Evolutionary conservation across 2,113 vertebrate species (phyloP).

Genomic region (Brienomyrus brachyistius): DNA sequence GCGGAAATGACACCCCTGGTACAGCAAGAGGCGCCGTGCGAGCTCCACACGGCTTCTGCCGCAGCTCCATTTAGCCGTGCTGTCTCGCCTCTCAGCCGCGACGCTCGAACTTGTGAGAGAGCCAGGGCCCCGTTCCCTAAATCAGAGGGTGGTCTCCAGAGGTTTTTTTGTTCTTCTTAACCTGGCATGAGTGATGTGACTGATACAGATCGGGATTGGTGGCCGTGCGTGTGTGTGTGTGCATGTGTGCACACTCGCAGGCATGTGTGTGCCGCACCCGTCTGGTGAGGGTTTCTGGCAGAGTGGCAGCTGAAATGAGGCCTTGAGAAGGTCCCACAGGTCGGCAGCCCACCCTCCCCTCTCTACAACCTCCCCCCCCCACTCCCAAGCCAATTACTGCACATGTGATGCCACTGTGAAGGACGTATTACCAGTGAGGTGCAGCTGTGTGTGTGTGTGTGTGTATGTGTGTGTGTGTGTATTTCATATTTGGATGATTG

Average conservation of each 20-base stretch:
- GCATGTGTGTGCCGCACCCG: background rate
- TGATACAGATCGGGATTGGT: background rate
- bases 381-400: constrained; percentile 22
- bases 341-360: background rate
- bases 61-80: background rate
- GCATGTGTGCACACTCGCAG: background rate
- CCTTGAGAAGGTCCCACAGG: constrained; percentile 18
- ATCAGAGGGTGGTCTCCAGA: background rate
- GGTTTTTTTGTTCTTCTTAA: constrained; percentile 6
- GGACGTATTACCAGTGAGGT: constrained; percentile 13
- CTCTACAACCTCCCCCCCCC: background rate
- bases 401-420: constrained; percentile 21
- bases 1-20: background rate
- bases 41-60: background rate
- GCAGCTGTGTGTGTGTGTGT: constrained; percentile 1
- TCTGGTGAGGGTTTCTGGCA: constrained; percentile 10
- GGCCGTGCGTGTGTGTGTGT: background rate
- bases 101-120: background rate
- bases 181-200: constrained; percentile 2
- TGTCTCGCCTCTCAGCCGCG: background rate
- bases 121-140: background rate
- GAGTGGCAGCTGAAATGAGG: constrained; percentile 20
- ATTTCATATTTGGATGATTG: background rate
- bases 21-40: background rate
- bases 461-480: constrained; percentile 3